A percentile compares a stretch with the other conserved stretches of the same genome.
Conservation (phyloP, 2,888 invertebrate species). For the Drosophila rellima region DNA sequence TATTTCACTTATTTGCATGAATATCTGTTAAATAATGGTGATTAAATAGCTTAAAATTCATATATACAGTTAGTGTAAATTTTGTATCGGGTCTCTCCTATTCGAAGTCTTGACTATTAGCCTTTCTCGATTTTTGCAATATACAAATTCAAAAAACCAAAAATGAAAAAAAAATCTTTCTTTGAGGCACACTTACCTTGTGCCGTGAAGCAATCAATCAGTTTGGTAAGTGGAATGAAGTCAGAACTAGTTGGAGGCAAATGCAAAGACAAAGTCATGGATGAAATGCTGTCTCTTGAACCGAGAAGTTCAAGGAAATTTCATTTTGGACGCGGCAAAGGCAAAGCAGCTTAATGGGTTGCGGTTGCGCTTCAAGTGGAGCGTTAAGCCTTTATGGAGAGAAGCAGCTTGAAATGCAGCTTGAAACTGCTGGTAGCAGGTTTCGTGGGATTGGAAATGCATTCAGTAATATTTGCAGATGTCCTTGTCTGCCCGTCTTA, state of each 20-base stretch:
- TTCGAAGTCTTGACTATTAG: no score
- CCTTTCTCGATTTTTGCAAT: not conserved
- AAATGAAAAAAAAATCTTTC: not conserved
- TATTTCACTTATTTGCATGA: no score
- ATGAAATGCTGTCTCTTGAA: conserved; percentile 38
- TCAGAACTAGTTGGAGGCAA: not conserved
- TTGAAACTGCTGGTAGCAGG: conserved; percentile 1
- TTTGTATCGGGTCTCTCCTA: no score
- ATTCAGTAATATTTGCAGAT: conserved; percentile 8
- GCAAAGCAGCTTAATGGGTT: conserved; percentile 32
- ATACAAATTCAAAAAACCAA: not conserved
- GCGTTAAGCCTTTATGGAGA: conserved; percentile 33
- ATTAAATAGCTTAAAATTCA: no score
- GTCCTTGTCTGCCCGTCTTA: conserved; percentile 20
- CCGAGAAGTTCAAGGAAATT: conserved; percentile 68
- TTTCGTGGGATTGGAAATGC: conserved; percentile 11
- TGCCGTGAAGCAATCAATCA: conserved; percentile 11
- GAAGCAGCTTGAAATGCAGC: not conserved
- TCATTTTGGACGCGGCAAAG: conserved; percentile 61
- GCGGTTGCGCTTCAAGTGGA: conserved; percentile 54
- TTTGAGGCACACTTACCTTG: not conserved
- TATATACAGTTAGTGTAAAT: no score
- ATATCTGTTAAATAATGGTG: no score
- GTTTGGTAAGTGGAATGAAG: conserved; percentile 5
- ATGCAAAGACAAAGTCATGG: conserved; percentile 22